phyloP scores from a whole-genome alignment of 2,113 vertebrate species.

The Potamarius usumacintae region DNA sequence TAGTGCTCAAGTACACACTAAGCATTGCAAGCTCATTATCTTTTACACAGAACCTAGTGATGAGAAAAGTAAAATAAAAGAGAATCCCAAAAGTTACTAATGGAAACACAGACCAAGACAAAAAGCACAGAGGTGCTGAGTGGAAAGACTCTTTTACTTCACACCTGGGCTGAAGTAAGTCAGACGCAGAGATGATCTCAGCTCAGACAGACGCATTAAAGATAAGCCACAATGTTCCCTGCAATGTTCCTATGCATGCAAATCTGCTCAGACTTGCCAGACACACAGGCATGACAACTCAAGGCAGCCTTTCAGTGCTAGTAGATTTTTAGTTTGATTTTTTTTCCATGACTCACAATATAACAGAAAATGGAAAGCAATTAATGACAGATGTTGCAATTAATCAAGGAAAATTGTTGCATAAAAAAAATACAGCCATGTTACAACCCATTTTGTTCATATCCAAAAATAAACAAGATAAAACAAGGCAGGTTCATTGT shows the following conservation, averaged over 20 bases:
- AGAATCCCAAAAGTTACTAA: background rate
- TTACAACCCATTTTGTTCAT: background rate
- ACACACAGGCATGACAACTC: conserved; percentile 31
- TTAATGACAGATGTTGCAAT: background rate
- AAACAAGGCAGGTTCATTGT: background rate
- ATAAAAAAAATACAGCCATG: background rate
- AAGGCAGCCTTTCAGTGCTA: background rate
- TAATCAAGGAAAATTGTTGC: background rate
- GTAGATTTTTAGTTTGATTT: background rate
- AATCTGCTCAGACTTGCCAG: conserved; percentile 61
- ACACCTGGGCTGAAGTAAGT: conserved; percentile 42
- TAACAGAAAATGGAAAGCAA: conserved; percentile 2
- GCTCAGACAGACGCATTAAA: conserved; percentile 37
- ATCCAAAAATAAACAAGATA: background rate
- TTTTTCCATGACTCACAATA: conserved; percentile 20
- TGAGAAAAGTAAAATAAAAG: conserved; percentile 19
- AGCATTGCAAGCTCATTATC: background rate
- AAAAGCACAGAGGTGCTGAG: conserved; percentile 33
- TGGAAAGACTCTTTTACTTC: conserved; percentile 33
- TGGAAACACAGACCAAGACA: conserved; percentile 32
- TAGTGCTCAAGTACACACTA: background rate
- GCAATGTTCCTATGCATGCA: conserved; percentile 45
- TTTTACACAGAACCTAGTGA: background rate
- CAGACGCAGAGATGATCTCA: conserved; percentile 55
- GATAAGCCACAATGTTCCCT: conserved; percentile 51